Evolutionary conservation across 2,113 vertebrate species (phyloP).

Genomic region (Pimephales promelas): DNA sequence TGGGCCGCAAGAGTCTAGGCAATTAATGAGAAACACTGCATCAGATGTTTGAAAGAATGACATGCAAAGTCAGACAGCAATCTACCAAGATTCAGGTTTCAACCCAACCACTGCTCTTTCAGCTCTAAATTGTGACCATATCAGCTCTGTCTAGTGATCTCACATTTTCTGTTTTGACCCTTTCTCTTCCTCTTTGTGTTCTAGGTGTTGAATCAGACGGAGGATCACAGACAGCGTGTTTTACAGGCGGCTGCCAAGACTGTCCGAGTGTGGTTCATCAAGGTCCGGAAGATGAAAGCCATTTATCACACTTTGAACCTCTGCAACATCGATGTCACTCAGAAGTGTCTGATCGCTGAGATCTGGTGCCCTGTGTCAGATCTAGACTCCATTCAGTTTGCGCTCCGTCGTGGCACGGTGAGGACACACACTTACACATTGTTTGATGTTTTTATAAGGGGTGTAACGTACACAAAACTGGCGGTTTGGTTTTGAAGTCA

Average conservation of each 20-base stretch:
- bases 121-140: not conserved
- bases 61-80: not conserved
- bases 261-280: constrained; percentile 97
- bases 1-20: too few species aligned
- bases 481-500: too few species aligned
- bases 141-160: not conserved
- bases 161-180: not conserved
- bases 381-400: constrained; percentile 97
- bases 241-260: constrained; percentile 95
- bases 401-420: constrained; percentile 95
- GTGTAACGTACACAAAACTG: too few species aligned
- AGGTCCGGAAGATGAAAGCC: constrained; percentile 98
- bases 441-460: not conserved
- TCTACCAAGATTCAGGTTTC: not conserved
- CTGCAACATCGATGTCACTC: constrained; percentile 98
- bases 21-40: too few species aligned
- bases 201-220: constrained; percentile 96
- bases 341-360: constrained; percentile 98
- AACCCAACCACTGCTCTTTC: not conserved
- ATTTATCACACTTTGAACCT: constrained; percentile 98
- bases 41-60: too few species aligned
- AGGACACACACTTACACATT: constrained; percentile 64
- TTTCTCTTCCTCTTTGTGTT: constrained; percentile 28
- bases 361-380: constrained; percentile 97
- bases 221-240: constrained; percentile 95